A percentile compares a stretch with the other conserved stretches of the same genome.
Evolutionary conservation across 2,797 vertebrate species (phyloP).

Genomic region (Acipenser ruthenus): DNA sequence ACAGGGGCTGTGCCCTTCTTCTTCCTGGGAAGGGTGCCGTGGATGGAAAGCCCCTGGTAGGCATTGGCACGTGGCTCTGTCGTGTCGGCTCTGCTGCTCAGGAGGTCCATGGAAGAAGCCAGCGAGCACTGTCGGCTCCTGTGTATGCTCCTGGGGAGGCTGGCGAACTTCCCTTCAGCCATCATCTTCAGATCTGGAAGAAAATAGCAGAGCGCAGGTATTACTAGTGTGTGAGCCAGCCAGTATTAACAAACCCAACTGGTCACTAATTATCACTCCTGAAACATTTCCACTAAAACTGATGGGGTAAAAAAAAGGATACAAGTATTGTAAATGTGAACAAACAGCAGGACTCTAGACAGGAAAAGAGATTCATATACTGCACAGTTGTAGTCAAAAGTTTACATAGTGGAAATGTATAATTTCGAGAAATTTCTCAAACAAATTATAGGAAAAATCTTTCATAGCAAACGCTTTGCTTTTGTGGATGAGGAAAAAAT

Average conservation of each 20-base stretch:
- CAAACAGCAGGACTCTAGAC: no score
- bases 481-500: no score
- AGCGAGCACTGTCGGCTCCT: conserved; percentile 70
- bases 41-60: conserved; percentile 79
- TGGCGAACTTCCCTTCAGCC: conserved; percentile 87
- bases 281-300: no score
- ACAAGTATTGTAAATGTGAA: no score
- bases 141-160: conserved; percentile 75
- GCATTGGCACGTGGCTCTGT: conserved; percentile 43
- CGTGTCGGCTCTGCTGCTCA: conserved; percentile 65
- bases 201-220: background rate
- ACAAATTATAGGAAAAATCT: no score
- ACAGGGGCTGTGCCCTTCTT: conserved; percentile 63
- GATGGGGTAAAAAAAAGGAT: no score
- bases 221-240: conserved; percentile 1
- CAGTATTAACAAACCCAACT: background rate
- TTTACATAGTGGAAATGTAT: no score
- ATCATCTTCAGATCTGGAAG: conserved; percentile 79
- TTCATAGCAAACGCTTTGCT: no score
- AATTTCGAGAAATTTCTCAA: no score
- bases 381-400: no score
- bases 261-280: background rate
- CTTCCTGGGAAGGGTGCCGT: conserved; percentile 87
- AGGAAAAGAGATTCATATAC: no score
- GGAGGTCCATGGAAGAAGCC: conserved; percentile 85